Percentiles rank a stretch among this genome's conserved stretches.
These are phyloP conservation scores for Sebastes cheni DNA, from an alignment of 2,797 vertebrate genomes.

Conservation along the genomic window DNA sequence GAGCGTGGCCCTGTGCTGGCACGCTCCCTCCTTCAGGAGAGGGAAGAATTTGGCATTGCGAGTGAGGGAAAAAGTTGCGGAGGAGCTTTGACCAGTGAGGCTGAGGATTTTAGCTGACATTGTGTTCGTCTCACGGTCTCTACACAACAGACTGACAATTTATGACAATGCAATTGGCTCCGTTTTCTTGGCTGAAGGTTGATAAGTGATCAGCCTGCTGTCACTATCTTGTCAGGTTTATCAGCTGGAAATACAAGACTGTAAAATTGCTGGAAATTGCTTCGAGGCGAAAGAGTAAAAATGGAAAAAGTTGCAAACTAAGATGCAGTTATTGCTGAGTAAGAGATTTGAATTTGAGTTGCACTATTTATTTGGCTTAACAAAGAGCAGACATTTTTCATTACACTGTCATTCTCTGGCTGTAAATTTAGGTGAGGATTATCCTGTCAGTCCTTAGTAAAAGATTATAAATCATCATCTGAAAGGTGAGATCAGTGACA, in stretches of 20 bases:
- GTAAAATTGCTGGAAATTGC: background rate
- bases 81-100: conserved; percentile 10
- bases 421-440: background rate
- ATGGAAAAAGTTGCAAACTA: background rate
- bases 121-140: background rate
- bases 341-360: background rate
- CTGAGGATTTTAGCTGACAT: conserved; percentile 43
- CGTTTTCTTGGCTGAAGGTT: conserved; percentile 9
- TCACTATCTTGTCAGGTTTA: conserved; percentile 12
- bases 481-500: background rate
- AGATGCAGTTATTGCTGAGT: background rate
- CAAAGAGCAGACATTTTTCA: background rate
- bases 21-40: background rate
- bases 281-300: background rate
- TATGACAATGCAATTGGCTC: conserved; percentile 26
- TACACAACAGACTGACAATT: conserved; percentile 14
- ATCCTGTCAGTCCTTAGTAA: background rate
- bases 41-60: background rate
- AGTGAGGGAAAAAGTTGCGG: background rate
- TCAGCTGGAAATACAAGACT: conserved; percentile 22
- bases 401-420: background rate
- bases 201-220: conserved; percentile 19
- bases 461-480: conserved; percentile 11
- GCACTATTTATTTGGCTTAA: conserved; percentile 4
- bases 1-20: conserved; percentile 1